Conservation (phyloP, 2,113 vertebrate species). For the Leiothrix lutea region DNA sequence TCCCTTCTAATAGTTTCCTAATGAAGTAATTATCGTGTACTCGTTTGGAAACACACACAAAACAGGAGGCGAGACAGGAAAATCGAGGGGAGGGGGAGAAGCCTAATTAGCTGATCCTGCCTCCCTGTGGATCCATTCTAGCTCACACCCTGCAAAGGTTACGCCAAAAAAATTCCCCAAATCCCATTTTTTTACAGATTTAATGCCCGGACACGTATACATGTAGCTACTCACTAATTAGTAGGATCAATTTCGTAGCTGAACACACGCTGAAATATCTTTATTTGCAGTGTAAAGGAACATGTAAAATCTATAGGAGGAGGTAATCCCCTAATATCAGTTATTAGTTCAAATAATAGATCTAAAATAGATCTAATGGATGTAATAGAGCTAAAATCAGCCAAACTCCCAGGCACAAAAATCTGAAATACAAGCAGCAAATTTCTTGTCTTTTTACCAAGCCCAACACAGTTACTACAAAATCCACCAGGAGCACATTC, state of each 20-base stretch:
- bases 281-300: background rate
- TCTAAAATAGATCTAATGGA: background rate
- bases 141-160: background rate
- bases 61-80: background rate
- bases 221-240: background rate
- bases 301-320: background rate
- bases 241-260: background rate
- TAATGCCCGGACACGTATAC: fast-evolving
- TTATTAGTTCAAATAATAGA: background rate
- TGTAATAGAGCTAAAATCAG: background rate
- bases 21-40: conserved; percentile 47
- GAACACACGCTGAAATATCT: fast-evolving
- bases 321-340: background rate
- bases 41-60: background rate
- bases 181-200: background rate
- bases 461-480: background rate
- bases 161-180: background rate
- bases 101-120: background rate
- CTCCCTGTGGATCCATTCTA: background rate
- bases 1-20: conserved; percentile 56
- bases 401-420: background rate
- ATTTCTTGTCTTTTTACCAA: background rate
- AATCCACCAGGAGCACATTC: background rate
- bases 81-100: background rate
- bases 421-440: background rate